Conservation (phyloP, 2,888 invertebrate species). For the Sarcophaga carnaria region DNA sequence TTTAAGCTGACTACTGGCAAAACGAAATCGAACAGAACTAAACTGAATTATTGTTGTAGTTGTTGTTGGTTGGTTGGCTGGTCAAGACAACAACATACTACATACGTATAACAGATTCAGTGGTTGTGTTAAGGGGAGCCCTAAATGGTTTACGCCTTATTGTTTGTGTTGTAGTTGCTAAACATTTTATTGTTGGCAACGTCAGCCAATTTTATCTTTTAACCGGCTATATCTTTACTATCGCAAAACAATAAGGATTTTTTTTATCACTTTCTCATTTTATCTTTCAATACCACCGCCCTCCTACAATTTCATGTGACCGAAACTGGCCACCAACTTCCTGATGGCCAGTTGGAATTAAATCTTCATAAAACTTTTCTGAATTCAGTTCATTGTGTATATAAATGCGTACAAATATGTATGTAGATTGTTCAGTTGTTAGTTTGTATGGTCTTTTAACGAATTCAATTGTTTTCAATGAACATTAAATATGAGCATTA, state of each 20-base stretch:
- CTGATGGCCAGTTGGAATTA: constrained; percentile 76
- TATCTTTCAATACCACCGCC: constrained; percentile 55
- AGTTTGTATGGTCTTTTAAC: constrained; percentile 74
- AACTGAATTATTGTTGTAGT: constrained; percentile 19
- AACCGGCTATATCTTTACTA: constrained; percentile 37
- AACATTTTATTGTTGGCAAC: constrained; percentile 58
- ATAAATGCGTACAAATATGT: background rate
- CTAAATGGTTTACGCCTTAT: constrained; percentile 67
- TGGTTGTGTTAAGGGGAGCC: constrained; percentile 42
- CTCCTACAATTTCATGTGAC: constrained; percentile 36
- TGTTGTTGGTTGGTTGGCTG: constrained; percentile 32
- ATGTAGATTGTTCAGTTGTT: constrained; percentile 71
- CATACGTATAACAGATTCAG: constrained; percentile 11
- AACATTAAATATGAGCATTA: constrained; percentile 44
- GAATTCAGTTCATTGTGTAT: constrained; percentile 70
- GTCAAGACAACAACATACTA: constrained; percentile 36
- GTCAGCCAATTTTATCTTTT: constrained; percentile 66
- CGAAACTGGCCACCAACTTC: constrained; percentile 32
- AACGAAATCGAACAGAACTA: background rate
- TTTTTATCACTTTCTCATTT: constrained; percentile 58
- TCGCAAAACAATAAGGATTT: constrained; percentile 40
- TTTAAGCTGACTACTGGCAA: constrained; percentile 55
- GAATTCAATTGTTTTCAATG: constrained; percentile 57
- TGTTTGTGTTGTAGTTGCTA: constrained; percentile 43
- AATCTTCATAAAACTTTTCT: constrained; percentile 76